Evolutionary conservation across 2,888 invertebrate species (phyloP).

Genomic region (Stenodera caucasica): DNA sequence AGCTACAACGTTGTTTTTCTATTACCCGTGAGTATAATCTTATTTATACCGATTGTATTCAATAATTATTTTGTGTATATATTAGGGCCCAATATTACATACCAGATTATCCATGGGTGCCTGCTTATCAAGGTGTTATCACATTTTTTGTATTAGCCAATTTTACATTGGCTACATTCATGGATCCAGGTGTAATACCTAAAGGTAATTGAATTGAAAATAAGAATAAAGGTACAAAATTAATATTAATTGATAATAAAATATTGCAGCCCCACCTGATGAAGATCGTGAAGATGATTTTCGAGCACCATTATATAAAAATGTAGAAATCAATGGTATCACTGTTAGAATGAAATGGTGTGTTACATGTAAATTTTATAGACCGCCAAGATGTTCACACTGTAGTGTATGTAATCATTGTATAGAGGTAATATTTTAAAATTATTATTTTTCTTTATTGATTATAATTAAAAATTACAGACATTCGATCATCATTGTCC

Average conservation of each 20-base stretch:
- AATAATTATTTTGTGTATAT: slow-evolving; percentile 41
- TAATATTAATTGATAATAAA: neutral
- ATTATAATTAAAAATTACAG: slow-evolving; percentile 61
- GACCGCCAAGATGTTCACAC: slow-evolving; percentile 98
- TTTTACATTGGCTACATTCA: slow-evolving; percentile 98
- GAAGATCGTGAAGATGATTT: slow-evolving; percentile 98
- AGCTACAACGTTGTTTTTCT: slow-evolving; percentile 94
- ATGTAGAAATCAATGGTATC: slow-evolving; percentile 97
- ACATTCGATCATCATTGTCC: slow-evolving; percentile 99
- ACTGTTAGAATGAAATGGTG: slow-evolving; percentile 99
- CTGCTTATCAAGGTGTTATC: slow-evolving; percentile 90
- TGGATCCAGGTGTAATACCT: slow-evolving; percentile 99
- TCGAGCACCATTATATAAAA: slow-evolving; percentile 93
- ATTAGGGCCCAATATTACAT: slow-evolving; percentile 87
- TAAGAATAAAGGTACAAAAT: too few relatives aligned
- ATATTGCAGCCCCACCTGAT: slow-evolving; percentile 80
- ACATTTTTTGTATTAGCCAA: slow-evolving; percentile 98
- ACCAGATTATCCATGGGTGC: slow-evolving; percentile 82
- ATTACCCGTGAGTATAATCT: slow-evolving; percentile 86
- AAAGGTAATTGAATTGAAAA: slow-evolving; percentile 77
- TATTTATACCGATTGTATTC: too few relatives aligned
- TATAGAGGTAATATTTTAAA: slow-evolving; percentile 72
- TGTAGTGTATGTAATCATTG: slow-evolving; percentile 99
- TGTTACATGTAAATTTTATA: slow-evolving; percentile 98
- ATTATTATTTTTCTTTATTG: slow-evolving; percentile 4